These are phyloP conservation scores for Pristis pectinata DNA, from an alignment of 2,797 vertebrate species.

Conservation along the genomic window DNA sequence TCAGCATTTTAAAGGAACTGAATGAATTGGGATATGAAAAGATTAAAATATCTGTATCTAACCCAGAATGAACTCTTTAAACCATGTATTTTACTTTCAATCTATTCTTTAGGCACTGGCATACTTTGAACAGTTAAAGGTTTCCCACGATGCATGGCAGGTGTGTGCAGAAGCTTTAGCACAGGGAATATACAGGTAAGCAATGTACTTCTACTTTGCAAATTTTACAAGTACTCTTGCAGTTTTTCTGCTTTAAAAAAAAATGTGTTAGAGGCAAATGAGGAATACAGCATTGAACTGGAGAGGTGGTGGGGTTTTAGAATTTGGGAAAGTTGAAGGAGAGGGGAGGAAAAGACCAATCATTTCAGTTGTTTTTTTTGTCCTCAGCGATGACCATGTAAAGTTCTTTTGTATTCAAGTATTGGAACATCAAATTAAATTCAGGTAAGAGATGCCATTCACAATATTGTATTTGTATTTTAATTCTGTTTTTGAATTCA, in stretches of 20 bases:
- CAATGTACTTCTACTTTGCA: no score
- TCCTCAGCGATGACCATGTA: slow-evolving; percentile 84
- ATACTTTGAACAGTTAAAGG: slow-evolving; percentile 95
- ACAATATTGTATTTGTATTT: not conserved
- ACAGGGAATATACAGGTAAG: slow-evolving; percentile 85
- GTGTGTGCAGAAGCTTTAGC: slow-evolving; percentile 87
- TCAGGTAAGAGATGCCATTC: slow-evolving; percentile 68
- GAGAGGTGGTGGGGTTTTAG: not conserved
- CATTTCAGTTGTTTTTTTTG: slow-evolving; percentile 40
- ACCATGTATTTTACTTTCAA: not conserved
- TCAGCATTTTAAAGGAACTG: not conserved
- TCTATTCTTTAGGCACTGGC: slow-evolving; percentile 71
- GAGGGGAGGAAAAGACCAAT: not conserved
- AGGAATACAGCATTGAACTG: not conserved
- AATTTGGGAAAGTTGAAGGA: no score
- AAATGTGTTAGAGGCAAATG: not conserved
- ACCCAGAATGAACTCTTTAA: not conserved
- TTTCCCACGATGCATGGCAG: slow-evolving; percentile 93
- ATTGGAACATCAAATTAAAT: slow-evolving; percentile 92
- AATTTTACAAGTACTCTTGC: slow-evolving; percentile 13
- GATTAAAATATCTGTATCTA: no score
- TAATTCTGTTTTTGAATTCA: not conserved
- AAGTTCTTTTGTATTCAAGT: slow-evolving; percentile 99
- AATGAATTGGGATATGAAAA: not conserved
- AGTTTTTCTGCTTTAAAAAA: slow-evolving; percentile 29